These are phyloP conservation scores for Aptenodytes forsteri DNA, from an alignment of 2,113 vertebrate species.

Conservation along the genomic window DNA sequence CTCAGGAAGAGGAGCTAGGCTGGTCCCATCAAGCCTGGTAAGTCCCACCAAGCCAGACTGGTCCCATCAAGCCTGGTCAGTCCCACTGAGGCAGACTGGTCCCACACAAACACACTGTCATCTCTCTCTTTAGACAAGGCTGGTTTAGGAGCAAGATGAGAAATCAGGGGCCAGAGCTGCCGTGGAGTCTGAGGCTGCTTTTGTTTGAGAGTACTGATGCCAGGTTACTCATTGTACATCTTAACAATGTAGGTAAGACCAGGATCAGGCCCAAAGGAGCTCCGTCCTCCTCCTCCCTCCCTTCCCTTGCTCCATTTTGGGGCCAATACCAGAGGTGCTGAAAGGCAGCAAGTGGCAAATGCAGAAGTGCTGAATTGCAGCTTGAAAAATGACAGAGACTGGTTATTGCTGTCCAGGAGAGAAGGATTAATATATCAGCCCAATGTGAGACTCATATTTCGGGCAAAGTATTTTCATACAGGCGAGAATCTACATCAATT, in stretches of 20 bases:
- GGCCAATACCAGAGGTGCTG: neutral
- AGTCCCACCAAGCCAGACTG: neutral
- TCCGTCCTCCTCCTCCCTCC: neutral
- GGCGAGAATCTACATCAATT: neutral
- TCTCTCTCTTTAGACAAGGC: neutral
- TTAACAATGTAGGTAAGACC: neutral
- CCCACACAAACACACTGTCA: neutral
- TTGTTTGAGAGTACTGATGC: neutral
- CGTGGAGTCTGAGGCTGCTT: neutral
- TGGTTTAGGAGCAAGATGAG: neutral
- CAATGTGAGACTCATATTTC: neutral
- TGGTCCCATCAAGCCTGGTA: neutral
- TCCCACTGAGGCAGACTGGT: neutral
- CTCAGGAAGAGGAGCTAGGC: neutral
- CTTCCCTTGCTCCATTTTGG: neutral
- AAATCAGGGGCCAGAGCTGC: neutral
- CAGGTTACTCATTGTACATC: neutral
- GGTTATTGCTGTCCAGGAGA: conserved; percentile 33
- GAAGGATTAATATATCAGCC: conserved; percentile 39
- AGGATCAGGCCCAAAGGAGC: neutral
- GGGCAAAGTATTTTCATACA: neutral
- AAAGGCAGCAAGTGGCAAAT: neutral
- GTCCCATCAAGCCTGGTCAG: neutral
- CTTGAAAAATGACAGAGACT: neutral
- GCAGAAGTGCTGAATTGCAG: conserved; percentile 28